phyloP scores from a whole-genome alignment of 1,140 invertebrate species.

The Drosophila nebulosa region DNA sequence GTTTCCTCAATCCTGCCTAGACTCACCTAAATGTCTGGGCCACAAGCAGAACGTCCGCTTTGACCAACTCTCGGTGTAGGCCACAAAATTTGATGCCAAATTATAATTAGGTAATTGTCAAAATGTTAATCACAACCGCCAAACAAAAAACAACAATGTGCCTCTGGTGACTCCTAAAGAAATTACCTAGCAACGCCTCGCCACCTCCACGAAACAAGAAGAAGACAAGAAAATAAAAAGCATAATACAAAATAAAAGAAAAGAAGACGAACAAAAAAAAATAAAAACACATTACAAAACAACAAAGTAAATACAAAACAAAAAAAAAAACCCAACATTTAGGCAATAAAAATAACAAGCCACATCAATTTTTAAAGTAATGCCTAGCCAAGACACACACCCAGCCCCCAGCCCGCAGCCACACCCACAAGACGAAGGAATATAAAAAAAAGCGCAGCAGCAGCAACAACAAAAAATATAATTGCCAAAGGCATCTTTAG shows the following conservation, averaged over 20 bases:
- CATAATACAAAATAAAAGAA: not conserved
- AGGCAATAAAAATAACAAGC: constrained; percentile 61
- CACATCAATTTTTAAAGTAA: constrained; percentile 59
- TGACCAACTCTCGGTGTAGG: not conserved
- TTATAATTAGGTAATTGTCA: constrained; percentile 5
- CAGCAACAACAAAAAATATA: constrained; percentile 35
- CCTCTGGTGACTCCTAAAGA: constrained; percentile 52
- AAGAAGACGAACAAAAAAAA: not conserved
- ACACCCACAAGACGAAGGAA: too few relatives aligned
- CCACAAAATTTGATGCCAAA: constrained; percentile 1
- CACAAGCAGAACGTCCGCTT: not conserved
- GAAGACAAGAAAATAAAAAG: not conserved
- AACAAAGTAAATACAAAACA: constrained; percentile 11
- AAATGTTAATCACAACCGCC: constrained; percentile 31
- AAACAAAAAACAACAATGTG: constrained; percentile 24
- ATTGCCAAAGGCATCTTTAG: constrained; percentile 31
- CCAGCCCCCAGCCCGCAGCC: too few relatives aligned
- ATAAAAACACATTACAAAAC: not conserved
- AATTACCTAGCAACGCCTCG: constrained; percentile 47
- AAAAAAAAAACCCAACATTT: constrained; percentile 19
- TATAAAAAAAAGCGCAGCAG: not conserved
- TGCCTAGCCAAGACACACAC: constrained; percentile 13
- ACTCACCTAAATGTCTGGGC: constrained; percentile 35
- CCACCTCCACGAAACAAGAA: not conserved
- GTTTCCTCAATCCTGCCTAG: constrained; percentile 16